phyloP scores from a whole-genome alignment of 2,797 vertebrate species.

The Molossus molossus region DNA sequence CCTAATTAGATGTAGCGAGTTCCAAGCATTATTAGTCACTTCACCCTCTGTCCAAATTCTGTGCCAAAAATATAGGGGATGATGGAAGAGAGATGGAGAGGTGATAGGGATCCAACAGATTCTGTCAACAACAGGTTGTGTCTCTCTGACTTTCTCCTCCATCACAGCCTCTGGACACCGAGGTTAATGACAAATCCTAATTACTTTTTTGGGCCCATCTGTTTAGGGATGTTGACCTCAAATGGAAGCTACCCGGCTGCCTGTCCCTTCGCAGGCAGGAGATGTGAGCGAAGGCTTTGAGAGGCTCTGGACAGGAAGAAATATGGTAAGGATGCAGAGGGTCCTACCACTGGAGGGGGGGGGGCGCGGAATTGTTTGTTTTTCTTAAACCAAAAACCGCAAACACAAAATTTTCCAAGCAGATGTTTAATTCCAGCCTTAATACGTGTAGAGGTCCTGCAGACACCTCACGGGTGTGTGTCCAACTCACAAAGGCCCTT shows the following conservation, averaged over 20 bases:
- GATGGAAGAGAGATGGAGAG: not conserved
- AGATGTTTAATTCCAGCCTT: constrained; percentile 23
- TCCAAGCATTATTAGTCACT: not conserved
- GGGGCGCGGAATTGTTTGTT: too few species aligned
- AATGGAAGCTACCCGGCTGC: constrained; percentile 17
- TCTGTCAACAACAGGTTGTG: not conserved
- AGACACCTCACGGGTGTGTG: not conserved
- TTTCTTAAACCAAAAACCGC: not conserved
- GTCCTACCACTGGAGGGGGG: not conserved
- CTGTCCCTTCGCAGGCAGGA: not conserved
- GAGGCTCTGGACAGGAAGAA: constrained; percentile 36
- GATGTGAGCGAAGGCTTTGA: not conserved
- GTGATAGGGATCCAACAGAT: not conserved
- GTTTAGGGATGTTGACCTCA: constrained; percentile 66
- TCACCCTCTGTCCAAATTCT: constrained; percentile 3
- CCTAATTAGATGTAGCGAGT: not conserved
- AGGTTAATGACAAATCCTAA: constrained; percentile 82
- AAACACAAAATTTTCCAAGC: not conserved
- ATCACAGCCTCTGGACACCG: constrained; percentile 29
- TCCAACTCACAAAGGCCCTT: not conserved
- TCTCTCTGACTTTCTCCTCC: constrained; percentile 62
- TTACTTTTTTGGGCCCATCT: constrained; percentile 81
- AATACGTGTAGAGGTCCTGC: not conserved
- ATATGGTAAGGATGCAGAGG: not conserved
- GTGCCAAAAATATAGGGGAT: constrained; percentile 17